These are phyloP conservation scores for Apodemus agrarius DNA, from an alignment of 2,797 vertebrate species.

Conservation along the genomic window DNA sequence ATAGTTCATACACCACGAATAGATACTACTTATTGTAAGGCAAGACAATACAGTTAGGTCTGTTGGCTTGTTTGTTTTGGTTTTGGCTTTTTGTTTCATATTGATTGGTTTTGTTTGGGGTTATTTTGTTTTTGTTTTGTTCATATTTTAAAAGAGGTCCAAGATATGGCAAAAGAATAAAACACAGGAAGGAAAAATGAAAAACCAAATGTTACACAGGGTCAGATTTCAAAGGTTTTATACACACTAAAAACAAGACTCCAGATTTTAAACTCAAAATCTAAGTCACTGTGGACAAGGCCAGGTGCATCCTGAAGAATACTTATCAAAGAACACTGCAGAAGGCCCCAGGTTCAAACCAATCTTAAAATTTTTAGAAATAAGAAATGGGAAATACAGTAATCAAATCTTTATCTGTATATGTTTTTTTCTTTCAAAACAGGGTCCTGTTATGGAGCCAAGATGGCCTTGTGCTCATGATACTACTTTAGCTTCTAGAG, in stretches of 20 bases:
- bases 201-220: neutral
- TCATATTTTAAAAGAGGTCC: neutral
- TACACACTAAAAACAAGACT: slow-evolving; percentile 41
- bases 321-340: neutral
- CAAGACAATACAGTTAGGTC: neutral
- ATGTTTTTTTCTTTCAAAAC: neutral
- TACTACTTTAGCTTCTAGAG: neutral
- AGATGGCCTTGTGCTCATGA: neutral
- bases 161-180: neutral
- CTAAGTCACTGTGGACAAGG: neutral
- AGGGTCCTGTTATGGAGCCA: neutral
- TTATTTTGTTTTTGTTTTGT: neutral
- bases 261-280: slow-evolving; percentile 8
- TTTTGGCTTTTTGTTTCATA: neutral
- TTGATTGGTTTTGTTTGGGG: neutral
- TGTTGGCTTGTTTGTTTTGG: neutral
- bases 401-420: neutral
- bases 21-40: neutral
- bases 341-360: neutral
- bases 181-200: slow-evolving; percentile 9
- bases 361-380: neutral
- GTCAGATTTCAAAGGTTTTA: slow-evolving; percentile 26
- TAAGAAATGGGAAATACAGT: neutral
- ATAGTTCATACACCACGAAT: neutral
- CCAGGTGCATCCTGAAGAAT: neutral